phyloP scores from a whole-genome alignment of 2,113 vertebrate species.

The Plectropomus leopardus region DNA sequence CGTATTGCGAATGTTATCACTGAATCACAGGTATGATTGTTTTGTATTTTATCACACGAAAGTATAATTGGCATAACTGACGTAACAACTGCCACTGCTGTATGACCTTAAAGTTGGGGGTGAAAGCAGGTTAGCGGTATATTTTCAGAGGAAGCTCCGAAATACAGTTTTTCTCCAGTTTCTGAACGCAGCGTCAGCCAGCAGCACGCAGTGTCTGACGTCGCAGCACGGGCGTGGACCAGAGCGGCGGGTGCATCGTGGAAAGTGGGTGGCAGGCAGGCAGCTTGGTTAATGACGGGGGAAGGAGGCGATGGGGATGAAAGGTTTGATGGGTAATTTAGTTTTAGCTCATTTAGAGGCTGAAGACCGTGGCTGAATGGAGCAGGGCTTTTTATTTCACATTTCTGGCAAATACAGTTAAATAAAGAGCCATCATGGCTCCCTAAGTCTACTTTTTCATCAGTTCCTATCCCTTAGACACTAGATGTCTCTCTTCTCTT shows the following conservation, averaged over 20 bases:
- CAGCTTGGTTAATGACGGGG: slow-evolving; percentile 71
- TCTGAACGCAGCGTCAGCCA: slow-evolving; percentile 42
- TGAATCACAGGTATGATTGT: background rate
- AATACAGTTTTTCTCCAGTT: fast-evolving
- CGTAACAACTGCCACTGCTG: background rate
- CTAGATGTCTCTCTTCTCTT: slow-evolving; percentile 55
- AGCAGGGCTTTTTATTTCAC: background rate
- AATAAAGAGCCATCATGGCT: background rate
- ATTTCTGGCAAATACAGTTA: background rate
- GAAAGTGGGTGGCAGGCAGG: slow-evolving; percentile 71
- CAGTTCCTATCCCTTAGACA: slow-evolving; percentile 17
- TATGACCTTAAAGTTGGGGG: background rate
- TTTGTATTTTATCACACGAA: background rate
- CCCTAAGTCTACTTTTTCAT: slow-evolving; percentile 8
- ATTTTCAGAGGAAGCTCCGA: fast-evolving
- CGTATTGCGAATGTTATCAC: background rate
- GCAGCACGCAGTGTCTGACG: slow-evolving; percentile 74
- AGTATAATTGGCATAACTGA: background rate
- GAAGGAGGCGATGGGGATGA: slow-evolving; percentile 64
- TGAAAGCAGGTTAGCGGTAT: background rate
- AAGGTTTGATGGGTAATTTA: slow-evolving; percentile 52
- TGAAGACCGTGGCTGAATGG: slow-evolving; percentile 28
- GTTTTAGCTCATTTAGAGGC: background rate
- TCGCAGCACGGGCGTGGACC: slow-evolving; percentile 79
- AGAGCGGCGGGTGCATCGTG: slow-evolving; percentile 66